Evolutionary conservation across 2,888 invertebrate genomes (phyloP), one percentile per base, ranked within the genome.

Genomic region (Epinotia bilunana): DNA sequence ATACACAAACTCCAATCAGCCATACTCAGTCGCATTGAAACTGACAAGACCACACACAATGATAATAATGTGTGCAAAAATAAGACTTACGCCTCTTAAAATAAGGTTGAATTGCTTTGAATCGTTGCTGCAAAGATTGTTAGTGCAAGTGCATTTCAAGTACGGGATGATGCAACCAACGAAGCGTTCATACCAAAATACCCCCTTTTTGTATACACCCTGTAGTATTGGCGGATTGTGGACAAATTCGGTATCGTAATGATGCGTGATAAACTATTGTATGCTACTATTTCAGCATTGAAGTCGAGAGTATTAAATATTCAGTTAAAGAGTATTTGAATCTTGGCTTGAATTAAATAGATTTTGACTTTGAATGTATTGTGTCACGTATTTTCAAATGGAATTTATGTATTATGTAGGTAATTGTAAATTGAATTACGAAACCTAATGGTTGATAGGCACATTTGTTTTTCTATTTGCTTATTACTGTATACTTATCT

Each of bases 1-100:
- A 72, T n/a, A 33, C 12, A 20, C 71, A 13, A 58, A 20, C 20
- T 58, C 33, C 64, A 60, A 65, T 72, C 49, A 49, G 18, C 58
- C 72, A 33, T 60, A 49, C 58, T 28, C 20, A 18, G 28, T n/a
- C 20, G 23, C 46, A 46, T 20, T 13, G 57, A 57, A 65, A 72
- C 60, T 73, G 67, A 73, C 67, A 62, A 73, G 68, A 57, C 73
- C 67, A 49, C 65, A 68, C 68, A 73, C 68, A 62, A 73, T 61
- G 58, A 28, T 39, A 67, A 61, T 20, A 13, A 23, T 20, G 7
- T 28, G 39, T 13, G 9, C 12, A 53, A 68, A 23, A 53, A 53
- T 61, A 67, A 5, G 20, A n/a, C 67, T 58, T 72, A 65, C 6
- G 13, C 0, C 9, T 39, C 12, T 28, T 18, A 39, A 1, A 33